phyloP scores from a whole-genome alignment of 2,888 invertebrate genomes.

The Amblyteles armatorius region DNA sequence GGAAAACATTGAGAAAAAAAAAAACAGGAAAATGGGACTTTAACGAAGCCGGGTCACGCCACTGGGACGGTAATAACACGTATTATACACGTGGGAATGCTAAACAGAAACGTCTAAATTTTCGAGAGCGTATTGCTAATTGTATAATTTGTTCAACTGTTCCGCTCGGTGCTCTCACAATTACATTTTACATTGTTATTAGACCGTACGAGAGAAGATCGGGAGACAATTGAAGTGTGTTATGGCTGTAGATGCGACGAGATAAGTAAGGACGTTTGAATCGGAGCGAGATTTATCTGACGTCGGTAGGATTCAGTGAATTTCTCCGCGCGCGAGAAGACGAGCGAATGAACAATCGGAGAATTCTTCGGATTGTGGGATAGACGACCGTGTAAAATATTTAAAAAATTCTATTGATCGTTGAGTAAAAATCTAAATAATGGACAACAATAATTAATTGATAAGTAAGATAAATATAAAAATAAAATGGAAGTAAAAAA shows the following conservation, averaged over 20 bases:
- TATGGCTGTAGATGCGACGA: conserved; percentile 13
- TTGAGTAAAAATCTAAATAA: background rate
- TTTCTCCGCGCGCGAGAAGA: background rate
- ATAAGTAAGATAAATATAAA: too few relatives aligned
- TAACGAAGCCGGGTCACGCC: conserved; percentile 48
- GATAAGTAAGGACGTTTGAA: conserved; percentile 16
- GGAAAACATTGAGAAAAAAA: background rate
- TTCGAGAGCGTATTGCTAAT: conserved; percentile 15
- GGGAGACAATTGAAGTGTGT: conserved; percentile 25
- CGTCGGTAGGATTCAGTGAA: conserved; percentile 13
- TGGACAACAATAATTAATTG: too few relatives aligned
- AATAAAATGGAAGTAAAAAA: background rate
- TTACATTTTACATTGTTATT: conserved; percentile 9
- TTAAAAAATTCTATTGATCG: background rate
- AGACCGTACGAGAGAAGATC: background rate
- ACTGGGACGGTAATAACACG: conserved; percentile 8
- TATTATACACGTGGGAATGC: conserved; percentile 22
- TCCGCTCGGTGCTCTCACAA: conserved; percentile 32
- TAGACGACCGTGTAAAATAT: conserved; percentile 4
- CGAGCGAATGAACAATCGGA: conserved; percentile 20
- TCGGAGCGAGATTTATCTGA: conserved; percentile 14
- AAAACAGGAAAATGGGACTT: conserved; percentile 33
- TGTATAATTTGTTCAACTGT: background rate
- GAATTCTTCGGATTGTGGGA: background rate
- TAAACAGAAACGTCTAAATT: conserved; percentile 12